Percentiles rank a stretch among this genome's conserved stretches.
These are phyloP conservation scores for Atherinosoma microstoma DNA, from an alignment of 2,797 vertebrate species.

Conservation along the genomic window DNA sequence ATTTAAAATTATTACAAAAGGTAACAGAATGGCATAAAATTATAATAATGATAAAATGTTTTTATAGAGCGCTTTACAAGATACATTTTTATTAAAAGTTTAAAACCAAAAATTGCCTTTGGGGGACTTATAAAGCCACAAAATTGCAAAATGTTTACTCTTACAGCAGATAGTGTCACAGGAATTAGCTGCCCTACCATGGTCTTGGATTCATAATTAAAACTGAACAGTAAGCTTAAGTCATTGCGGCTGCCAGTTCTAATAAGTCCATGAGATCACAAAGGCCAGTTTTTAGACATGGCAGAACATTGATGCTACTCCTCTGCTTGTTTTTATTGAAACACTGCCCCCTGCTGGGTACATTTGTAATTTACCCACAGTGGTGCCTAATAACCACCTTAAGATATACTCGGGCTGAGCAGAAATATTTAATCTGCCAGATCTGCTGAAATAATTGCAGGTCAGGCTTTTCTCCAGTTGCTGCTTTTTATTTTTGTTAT, in stretches of 20 bases:
- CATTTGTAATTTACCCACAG: slow-evolving; percentile 24
- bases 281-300: slow-evolving; percentile 43
- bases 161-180: slow-evolving; percentile 6
- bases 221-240: slow-evolving; percentile 10
- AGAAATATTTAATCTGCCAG: background rate
- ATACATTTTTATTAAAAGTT: background rate
- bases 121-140: background rate
- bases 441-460: slow-evolving; percentile 16
- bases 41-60: background rate
- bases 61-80: no score
- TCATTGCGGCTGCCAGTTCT: slow-evolving; percentile 28
- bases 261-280: slow-evolving; percentile 40
- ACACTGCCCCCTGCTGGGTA: slow-evolving; percentile 62
- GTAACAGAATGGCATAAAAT: background rate
- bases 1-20: background rate
- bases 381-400: slow-evolving; percentile 3
- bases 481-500: slow-evolving; percentile 27
- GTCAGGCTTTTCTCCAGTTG: slow-evolving; percentile 1
- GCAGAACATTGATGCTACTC: slow-evolving; percentile 12
- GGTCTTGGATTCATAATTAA: slow-evolving; percentile 26
- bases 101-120: background rate
- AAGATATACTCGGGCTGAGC: slow-evolving; percentile 3
- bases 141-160: slow-evolving; percentile 1
- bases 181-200: slow-evolving; percentile 5
- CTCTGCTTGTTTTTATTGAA: slow-evolving; percentile 12